These are phyloP conservation scores for Polyommatus icarus DNA, from an alignment of 2,888 invertebrate genomes.

Conservation along the genomic window DNA sequence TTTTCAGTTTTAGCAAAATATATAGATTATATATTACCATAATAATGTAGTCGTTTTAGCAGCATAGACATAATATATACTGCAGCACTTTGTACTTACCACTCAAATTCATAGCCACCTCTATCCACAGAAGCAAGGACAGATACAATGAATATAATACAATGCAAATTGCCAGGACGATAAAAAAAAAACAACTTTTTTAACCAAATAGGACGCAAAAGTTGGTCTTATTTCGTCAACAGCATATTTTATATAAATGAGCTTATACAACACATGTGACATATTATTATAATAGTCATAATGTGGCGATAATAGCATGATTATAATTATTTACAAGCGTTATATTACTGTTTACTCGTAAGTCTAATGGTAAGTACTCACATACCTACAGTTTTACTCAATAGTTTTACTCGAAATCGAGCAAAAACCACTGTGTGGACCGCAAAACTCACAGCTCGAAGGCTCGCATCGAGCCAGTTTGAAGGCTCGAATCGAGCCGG, in stretches of 20 bases:
- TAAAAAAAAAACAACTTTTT: conserved; percentile 5
- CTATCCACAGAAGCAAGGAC: conserved; percentile 45
- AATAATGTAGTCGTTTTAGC: no score
- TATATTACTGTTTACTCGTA: neutral
- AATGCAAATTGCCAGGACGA: neutral
- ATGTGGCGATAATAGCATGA: neutral
- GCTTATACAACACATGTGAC: neutral
- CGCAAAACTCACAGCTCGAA: no score
- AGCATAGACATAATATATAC: no score
- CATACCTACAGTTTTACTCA: no score
- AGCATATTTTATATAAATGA: neutral
- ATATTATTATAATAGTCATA: neutral
- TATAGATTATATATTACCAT: no score
- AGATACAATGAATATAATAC: conserved; percentile 47
- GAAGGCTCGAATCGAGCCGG: no score
- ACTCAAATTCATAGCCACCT: conserved; percentile 46
- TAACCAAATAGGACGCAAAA: neutral
- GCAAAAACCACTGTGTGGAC: no score
- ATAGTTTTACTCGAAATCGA: no score
- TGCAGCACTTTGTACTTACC: conserved; percentile 38
- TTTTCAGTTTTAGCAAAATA: no score
- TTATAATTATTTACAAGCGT: neutral
- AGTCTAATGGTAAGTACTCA: no score
- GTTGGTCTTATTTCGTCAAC: neutral
- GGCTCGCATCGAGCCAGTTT: no score